A percentile compares a stretch with the other conserved stretches of the same genome.
Evolutionary conservation across 2,113 vertebrate species (phyloP).

Genomic region (Cranoglanis bouderius): DNA sequence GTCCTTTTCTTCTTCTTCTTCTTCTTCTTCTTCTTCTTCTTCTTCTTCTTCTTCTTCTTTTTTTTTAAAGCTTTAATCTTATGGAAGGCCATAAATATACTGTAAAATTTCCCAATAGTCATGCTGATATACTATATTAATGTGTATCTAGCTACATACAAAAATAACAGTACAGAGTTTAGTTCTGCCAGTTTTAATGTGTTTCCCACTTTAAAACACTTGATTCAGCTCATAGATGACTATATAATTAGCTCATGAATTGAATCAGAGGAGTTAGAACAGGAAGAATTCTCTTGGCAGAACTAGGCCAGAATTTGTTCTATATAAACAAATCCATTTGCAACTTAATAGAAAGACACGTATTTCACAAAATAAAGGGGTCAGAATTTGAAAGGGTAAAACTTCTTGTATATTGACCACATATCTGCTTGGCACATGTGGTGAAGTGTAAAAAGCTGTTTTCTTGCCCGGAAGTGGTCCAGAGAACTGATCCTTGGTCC

Average conservation of each 20-base stretch:
- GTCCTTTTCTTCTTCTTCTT: too few relatives aligned
- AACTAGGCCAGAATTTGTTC: background rate
- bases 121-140: background rate
- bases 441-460: background rate
- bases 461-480: background rate
- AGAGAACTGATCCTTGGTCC: background rate
- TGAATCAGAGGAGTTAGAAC: background rate
- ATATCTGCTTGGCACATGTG: background rate
- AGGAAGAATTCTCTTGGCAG: background rate
- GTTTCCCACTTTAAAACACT: conserved; percentile 1
- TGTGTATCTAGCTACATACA: background rate
- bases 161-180: background rate
- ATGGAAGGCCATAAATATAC: background rate
- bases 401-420: background rate
- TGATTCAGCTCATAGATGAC: background rate
- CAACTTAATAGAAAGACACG: background rate
- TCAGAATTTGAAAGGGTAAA: background rate
- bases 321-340: background rate
- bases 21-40: too few relatives aligned
- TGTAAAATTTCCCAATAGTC: background rate
- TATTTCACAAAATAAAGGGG: background rate
- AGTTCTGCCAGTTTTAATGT: background rate
- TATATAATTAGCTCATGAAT: background rate
- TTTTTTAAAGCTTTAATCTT: background rate
- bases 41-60: too few relatives aligned